Base-by-base conservation (phyloP, 2,888 invertebrate genomes). In the Ophion ventricosus region DNA sequence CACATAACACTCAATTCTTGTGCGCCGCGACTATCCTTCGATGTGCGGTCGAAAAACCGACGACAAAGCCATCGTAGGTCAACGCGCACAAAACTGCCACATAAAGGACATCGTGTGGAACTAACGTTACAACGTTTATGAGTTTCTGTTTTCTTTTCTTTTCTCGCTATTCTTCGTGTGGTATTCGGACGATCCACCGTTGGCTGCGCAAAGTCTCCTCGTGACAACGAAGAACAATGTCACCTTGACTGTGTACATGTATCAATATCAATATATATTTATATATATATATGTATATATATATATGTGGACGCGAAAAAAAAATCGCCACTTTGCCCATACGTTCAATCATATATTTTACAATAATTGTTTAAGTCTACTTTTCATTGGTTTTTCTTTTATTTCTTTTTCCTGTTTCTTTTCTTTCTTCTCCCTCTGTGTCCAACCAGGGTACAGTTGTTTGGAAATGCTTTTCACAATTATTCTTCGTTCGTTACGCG, bases 131-230 rank as follows among this genome's bases (percentile, higher is more conserved):
- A 49, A 11, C 14, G 14, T 17, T 4, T 17, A 1, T 14, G 4
- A 49, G 14, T 54, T 75, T 40, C 20, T 64, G 4, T 20, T 75
- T 56, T 56, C 43, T 43, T 56, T 23, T 35, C 7, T 20, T 63
- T 64, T 64, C 20, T 23, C 29, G 29, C 2, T 8, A 29, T 70
- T 63, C 20, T n/a, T 14, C 14, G 75, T 29, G 76, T 73, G 76
- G 74, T 83, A 57, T 82, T 63, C 64, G 75, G 43, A 63, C 79
- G 64, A 83, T 83, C 83, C 83, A 83, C 83, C 81, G 84, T 81
- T 74, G 84, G 74, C 77, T 73, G 20, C 26, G 61, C 43, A 54
- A 35, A 63, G 54, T 74, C 74, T 74, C 74, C 74, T 10, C 23
- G 20, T 17, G 26, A 56, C 29, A 17, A n/a, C 25, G n/a, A 56